These are phyloP conservation scores for Ellobium chinense DNA, from an alignment of 2,888 invertebrate species.

Conservation along the genomic window DNA sequence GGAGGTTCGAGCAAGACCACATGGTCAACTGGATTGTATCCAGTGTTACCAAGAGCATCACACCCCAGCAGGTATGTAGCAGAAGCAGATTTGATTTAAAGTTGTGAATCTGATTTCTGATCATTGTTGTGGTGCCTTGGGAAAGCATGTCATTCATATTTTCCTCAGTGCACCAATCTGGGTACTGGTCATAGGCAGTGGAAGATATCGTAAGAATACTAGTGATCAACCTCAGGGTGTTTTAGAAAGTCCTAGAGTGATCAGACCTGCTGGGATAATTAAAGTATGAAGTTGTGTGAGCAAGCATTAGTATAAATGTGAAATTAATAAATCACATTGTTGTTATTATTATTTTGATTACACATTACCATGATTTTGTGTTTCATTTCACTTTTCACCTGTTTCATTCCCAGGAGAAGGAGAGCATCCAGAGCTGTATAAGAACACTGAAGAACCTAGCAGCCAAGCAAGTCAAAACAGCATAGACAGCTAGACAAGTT, in stretches of 20 bases:
- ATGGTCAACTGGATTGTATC: conserved; percentile 95
- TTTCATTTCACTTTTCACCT: background rate
- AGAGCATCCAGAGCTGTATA: conserved; percentile 46
- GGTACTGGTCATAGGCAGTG: too few relatives aligned
- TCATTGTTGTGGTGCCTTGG: background rate
- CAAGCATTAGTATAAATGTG: background rate
- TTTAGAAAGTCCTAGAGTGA: too few relatives aligned
- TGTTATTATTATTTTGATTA: background rate
- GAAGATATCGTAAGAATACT: background rate
- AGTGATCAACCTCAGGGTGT: background rate
- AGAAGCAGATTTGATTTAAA: too few relatives aligned
- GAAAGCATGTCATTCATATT: background rate
- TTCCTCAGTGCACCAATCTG: too few relatives aligned
- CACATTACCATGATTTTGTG: background rate
- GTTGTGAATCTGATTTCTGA: background rate
- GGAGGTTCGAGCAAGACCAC: conserved; percentile 92
- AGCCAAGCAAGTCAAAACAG: conserved; percentile 10
- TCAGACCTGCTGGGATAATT: background rate
- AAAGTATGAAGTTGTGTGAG: background rate
- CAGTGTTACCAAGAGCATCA: conserved; percentile 90
- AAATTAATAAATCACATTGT: too few relatives aligned
- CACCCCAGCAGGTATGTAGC: conserved; percentile 92
- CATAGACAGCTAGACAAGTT: too few relatives aligned
- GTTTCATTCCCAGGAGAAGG: conserved; percentile 36
- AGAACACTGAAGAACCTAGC: conserved; percentile 34